Conservation (phyloP, 2,888 invertebrate genomes). For the Parelbella ahira region DNA sequence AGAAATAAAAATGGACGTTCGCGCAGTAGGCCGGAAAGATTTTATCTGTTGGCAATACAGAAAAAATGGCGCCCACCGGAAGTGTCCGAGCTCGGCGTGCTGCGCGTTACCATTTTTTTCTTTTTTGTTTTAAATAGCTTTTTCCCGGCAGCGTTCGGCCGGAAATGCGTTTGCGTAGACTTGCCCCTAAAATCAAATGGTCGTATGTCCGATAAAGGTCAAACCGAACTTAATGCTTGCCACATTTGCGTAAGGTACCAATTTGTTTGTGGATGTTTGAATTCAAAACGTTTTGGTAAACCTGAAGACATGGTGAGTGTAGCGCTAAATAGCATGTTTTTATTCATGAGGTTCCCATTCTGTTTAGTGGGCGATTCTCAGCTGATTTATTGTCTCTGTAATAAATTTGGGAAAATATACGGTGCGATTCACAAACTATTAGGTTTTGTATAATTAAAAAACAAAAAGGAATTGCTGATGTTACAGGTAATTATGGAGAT, state of each 20-base stretch:
- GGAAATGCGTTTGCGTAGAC: constrained; percentile 81
- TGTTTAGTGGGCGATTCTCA: constrained; percentile 71
- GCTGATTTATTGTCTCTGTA: constrained; percentile 73
- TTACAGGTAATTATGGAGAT: constrained; percentile 14
- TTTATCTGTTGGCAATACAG: constrained; percentile 81
- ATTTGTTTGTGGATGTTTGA: constrained; percentile 39
- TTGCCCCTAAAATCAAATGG: constrained; percentile 63
- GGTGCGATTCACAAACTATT: constrained; percentile 34
- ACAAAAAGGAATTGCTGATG: constrained; percentile 16
- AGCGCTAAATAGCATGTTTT: constrained; percentile 79
- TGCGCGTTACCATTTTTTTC: constrained; percentile 75
- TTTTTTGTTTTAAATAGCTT: constrained; percentile 81
- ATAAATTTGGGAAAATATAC: constrained; percentile 62
- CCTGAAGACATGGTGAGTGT: constrained; percentile 59
- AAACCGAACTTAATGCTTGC: constrained; percentile 58
- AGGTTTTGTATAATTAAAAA: constrained; percentile 27
- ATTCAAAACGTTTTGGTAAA: constrained; percentile 46
- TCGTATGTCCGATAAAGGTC: constrained; percentile 52
- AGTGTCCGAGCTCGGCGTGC: constrained; percentile 78
- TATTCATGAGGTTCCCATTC: constrained; percentile 79
- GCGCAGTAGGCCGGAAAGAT: constrained; percentile 80
- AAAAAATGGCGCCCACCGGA: constrained; percentile 81
- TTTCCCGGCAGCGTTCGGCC: constrained; percentile 78
- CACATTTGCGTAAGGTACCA: constrained; percentile 45
- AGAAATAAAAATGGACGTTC: constrained; percentile 69